Percentiles rank a stretch among this genome's conserved stretches.
Evolutionary conservation across 2,888 invertebrate genomes (phyloP).

Genomic region (Axea sp.): DNA sequence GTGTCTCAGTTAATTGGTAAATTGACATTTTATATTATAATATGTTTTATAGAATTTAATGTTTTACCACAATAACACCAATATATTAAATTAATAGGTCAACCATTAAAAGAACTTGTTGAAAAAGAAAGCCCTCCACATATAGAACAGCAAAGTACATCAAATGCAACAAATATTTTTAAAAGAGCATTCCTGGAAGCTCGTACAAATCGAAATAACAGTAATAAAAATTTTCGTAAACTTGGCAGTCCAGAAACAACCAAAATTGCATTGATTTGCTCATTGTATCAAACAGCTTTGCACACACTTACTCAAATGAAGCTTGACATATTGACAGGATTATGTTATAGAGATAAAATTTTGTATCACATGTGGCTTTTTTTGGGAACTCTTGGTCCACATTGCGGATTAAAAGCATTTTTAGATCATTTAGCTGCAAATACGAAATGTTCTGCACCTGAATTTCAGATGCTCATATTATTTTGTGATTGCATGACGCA

Average conservation of each 20-base stretch:
- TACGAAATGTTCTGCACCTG: slow-evolving; percentile 90
- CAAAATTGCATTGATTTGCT: slow-evolving; percentile 91
- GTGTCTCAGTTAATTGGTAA: slow-evolving; percentile 73
- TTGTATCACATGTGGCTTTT: slow-evolving; percentile 95
- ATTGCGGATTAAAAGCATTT: slow-evolving; percentile 93
- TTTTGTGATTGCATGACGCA: slow-evolving; percentile 98
- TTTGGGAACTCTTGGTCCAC: slow-evolving; percentile 91
- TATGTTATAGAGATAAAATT: slow-evolving; percentile 95
- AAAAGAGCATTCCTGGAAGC: slow-evolving; percentile 83
- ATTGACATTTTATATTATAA: background rate
- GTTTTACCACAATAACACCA: no score
- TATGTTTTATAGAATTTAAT: no score
- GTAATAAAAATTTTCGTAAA: slow-evolving; percentile 85
- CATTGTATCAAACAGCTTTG: slow-evolving; percentile 94
- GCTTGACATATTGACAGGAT: slow-evolving; percentile 94
- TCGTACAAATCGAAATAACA: slow-evolving; percentile 82
- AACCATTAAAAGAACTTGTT: slow-evolving; percentile 80
- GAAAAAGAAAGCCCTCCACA: slow-evolving; percentile 79
- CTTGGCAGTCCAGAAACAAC: slow-evolving; percentile 90
- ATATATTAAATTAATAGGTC: no score
- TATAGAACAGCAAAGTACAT: slow-evolving; percentile 76
- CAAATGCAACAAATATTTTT: slow-evolving; percentile 81
- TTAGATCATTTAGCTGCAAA: slow-evolving; percentile 90
- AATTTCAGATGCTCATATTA: slow-evolving; percentile 94
- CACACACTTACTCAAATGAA: slow-evolving; percentile 94